phyloP scores from a whole-genome alignment of 1,140 invertebrate species.

The Ditylenchus dipsaci region DNA sequence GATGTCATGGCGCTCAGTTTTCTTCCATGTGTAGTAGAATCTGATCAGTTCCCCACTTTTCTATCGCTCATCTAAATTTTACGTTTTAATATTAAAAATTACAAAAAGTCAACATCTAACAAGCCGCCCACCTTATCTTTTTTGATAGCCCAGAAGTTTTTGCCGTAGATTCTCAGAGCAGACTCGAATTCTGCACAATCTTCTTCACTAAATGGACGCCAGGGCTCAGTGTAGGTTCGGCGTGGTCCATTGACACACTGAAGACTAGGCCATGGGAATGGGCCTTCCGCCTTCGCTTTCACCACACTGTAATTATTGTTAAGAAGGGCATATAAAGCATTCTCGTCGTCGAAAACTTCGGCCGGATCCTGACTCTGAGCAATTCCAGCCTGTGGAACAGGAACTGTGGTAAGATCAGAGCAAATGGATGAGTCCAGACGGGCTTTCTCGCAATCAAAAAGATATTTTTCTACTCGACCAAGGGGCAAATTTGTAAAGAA shows the following conservation, averaged over 20 bases:
- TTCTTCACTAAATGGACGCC: slow-evolving; percentile 86
- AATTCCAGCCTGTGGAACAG: slow-evolving; percentile 10
- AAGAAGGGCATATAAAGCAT: slow-evolving; percentile 16
- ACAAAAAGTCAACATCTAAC: slow-evolving; percentile 18
- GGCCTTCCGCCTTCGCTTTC: slow-evolving; percentile 5
- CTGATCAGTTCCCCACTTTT: slow-evolving; percentile 91
- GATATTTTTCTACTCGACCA: not conserved
- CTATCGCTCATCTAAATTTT: slow-evolving; percentile 72
- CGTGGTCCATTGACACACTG: slow-evolving; percentile 10
- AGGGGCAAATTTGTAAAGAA: not conserved
- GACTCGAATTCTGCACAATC: slow-evolving; percentile 94
- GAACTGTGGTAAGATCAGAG: not conserved
- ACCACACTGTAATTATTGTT: slow-evolving; percentile 14
- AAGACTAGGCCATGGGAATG: not conserved
- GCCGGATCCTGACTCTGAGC: slow-evolving; percentile 2
- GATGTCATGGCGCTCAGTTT: slow-evolving; percentile 89
- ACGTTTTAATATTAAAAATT: slow-evolving; percentile 20
- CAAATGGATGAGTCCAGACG: not conserved
- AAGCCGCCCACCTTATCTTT: slow-evolving; percentile 74
- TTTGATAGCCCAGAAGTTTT: slow-evolving; percentile 90
- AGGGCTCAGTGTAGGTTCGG: slow-evolving; percentile 52
- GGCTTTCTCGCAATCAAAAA: not conserved
- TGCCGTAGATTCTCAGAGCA: slow-evolving; percentile 82
- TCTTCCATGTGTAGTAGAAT: slow-evolving; percentile 98
- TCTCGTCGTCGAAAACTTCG: slow-evolving; percentile 16